Evolutionary conservation across 1,140 invertebrate species (phyloP).

Genomic region (Araneus ventricosus): DNA sequence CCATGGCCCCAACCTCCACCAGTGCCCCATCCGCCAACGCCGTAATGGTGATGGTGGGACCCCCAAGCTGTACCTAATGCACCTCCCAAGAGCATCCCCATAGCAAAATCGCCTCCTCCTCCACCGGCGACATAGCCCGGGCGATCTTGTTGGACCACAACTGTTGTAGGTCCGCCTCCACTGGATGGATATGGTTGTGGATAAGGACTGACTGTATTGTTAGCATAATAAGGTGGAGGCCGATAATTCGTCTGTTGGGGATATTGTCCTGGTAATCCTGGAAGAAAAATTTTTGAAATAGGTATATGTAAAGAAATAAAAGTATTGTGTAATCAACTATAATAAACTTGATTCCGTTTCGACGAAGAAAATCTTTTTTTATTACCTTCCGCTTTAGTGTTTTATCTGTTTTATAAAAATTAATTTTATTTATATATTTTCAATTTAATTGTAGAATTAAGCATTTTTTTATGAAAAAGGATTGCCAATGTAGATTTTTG

Average conservation of each 20-base stretch:
- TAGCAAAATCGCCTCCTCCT: constrained; percentile 63
- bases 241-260: constrained; percentile 21
- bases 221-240: neutral
- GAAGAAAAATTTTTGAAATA: neutral
- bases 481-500: no score
- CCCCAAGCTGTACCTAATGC: constrained; percentile 58
- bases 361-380: no score
- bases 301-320: no score
- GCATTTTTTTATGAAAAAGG: no score
- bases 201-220: constrained; percentile 22
- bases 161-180: constrained; percentile 44
- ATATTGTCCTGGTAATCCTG: constrained; percentile 45
- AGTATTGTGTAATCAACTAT: no score
- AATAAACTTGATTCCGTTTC: no score
- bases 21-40: neutral
- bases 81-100: constrained; percentile 68
- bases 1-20: constrained; percentile 19
- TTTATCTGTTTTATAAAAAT: no score
- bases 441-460: no score
- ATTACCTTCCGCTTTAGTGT: no score
- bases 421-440: no score
- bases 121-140: neutral
- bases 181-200: neutral
- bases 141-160: constrained; percentile 64
- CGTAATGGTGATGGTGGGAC: neutral